phyloP scores from a whole-genome alignment of 2,113 vertebrate species.

The Mobula birostris region DNA sequence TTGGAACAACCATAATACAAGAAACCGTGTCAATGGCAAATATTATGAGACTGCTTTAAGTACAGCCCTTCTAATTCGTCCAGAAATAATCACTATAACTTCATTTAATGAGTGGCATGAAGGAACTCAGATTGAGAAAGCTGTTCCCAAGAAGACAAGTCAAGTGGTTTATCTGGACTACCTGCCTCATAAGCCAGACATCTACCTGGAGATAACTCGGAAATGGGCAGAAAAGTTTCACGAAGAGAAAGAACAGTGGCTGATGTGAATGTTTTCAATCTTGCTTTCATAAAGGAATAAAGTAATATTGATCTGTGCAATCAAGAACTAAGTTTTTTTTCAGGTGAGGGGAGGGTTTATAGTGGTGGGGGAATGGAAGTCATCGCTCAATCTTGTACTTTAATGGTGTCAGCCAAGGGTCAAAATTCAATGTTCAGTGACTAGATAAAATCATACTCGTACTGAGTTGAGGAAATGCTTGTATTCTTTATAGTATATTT shows the following conservation, averaged over 20 bases:
- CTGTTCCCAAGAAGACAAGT: slow-evolving; percentile 72
- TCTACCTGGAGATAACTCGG: slow-evolving; percentile 84
- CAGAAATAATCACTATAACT: slow-evolving; percentile 83
- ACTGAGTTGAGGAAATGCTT: too few species aligned
- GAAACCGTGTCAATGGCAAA: slow-evolving; percentile 87
- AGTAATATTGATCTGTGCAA: background rate
- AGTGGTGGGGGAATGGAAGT: background rate
- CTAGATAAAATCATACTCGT: too few species aligned
- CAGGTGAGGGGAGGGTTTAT: too few species aligned
- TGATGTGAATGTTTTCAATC: slow-evolving; percentile 49
- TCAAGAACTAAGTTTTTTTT: background rate
- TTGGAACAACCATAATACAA: slow-evolving; percentile 88
- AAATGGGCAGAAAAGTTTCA: slow-evolving; percentile 85
- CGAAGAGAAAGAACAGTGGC: slow-evolving; percentile 69
- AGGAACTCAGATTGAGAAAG: slow-evolving; percentile 93
- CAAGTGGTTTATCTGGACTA: slow-evolving; percentile 79
- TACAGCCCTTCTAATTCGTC: slow-evolving; percentile 68
- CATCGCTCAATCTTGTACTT: background rate
- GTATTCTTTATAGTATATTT: too few species aligned
- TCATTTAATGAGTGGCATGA: slow-evolving; percentile 99
- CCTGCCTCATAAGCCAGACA: slow-evolving; percentile 75
- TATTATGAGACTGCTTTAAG: slow-evolving; percentile 85
- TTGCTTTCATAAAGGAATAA: background rate
- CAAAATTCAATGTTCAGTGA: too few species aligned
- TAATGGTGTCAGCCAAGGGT: background rate